Evolutionary conservation across 2,797 vertebrate species (phyloP).

Genomic region (Sternarchorhynchus goeldii): DNA sequence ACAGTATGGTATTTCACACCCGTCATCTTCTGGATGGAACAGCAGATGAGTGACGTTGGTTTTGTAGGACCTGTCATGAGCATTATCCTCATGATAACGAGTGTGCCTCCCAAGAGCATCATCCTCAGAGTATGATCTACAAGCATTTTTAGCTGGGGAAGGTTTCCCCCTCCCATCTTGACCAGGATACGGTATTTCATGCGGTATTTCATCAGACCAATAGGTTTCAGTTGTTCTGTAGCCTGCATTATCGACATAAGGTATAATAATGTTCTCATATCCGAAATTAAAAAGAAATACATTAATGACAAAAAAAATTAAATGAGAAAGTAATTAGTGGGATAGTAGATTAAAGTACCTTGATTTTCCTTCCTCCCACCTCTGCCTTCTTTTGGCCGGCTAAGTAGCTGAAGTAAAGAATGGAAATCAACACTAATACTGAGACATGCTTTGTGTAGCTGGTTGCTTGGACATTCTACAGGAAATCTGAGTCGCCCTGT

Average conservation of each 20-base stretch:
- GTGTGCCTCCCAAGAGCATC: conserved; percentile 28
- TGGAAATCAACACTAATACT: not conserved
- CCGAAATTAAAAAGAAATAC: not conserved
- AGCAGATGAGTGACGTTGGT: conserved; percentile 56
- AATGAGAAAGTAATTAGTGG: not conserved
- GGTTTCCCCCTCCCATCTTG: conserved; percentile 27
- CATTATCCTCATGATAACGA: conserved; percentile 46
- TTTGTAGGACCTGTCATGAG: conserved; percentile 48
- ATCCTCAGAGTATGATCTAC: conserved; percentile 47
- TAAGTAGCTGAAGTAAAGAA: conserved; percentile 39
- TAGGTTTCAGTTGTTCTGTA: conserved; percentile 6
- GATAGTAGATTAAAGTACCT: not conserved
- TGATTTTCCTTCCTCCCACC: not conserved
- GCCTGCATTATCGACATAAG: not conserved
- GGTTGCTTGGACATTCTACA: too few species aligned
- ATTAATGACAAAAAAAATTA: not conserved
- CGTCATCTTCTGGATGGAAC: conserved; percentile 42
- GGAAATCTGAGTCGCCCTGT: too few species aligned
- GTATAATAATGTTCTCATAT: not conserved
- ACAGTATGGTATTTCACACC: conserved; percentile 46
- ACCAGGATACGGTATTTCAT: not conserved
- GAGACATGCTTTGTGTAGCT: not conserved
- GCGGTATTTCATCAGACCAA: conserved; percentile 13
- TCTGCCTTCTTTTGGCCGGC: not conserved
- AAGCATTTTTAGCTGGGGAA: conserved; percentile 36